Conservation (phyloP, 2,797 vertebrate species). For the Chloroceryle amazona region DNA sequence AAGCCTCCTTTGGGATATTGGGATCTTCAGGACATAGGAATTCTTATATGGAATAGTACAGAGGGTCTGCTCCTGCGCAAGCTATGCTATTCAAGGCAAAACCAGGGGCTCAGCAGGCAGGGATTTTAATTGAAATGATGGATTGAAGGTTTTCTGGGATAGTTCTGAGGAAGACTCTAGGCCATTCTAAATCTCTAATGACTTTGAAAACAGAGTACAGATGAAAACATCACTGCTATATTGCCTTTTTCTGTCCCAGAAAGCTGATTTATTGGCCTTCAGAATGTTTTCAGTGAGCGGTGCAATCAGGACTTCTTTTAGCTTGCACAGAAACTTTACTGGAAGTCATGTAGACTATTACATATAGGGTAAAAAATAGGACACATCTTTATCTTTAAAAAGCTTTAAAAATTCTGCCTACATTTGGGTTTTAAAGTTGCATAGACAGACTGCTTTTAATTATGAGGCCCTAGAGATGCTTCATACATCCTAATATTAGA, state of each 20-base stretch:
- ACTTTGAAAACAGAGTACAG: neutral
- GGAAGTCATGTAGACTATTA: neutral
- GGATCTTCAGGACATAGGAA: neutral
- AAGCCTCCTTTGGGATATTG: neutral
- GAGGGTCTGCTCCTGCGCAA: neutral
- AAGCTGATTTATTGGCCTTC: neutral
- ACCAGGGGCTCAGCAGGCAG: neutral
- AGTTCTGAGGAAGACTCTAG: neutral
- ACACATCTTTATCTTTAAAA: neutral
- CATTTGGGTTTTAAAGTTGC: neutral
- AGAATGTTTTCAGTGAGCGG: neutral
- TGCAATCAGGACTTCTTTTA: neutral
- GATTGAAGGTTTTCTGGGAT: neutral
- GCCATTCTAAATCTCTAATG: neutral
- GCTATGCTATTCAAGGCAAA: neutral
- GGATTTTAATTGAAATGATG: neutral
- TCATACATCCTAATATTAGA: constrained; percentile 43
- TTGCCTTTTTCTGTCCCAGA: neutral
- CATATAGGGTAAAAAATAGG: neutral
- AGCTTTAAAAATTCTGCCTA: neutral
- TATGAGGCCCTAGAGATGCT: neutral
- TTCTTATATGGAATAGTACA: neutral
- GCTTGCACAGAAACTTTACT: neutral
- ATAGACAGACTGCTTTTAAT: neutral
- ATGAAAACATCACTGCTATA: neutral